Base-by-base conservation (phyloP, 2,888 invertebrate species). In the Fragum sueziense region DNA sequence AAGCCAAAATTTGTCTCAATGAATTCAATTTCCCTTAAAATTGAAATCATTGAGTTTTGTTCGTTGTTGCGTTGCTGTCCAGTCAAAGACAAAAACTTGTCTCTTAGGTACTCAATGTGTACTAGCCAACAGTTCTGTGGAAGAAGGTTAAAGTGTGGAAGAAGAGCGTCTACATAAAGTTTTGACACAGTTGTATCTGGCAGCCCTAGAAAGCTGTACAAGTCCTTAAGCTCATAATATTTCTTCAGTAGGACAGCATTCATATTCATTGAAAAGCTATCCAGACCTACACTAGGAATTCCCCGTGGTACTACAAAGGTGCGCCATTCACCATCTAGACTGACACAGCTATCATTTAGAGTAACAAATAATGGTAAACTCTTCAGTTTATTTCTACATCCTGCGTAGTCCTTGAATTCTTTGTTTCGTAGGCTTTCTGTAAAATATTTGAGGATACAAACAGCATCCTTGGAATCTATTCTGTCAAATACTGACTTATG, bases 341-440 rank as follows among this genome's bases (percentile, higher is more conserved):
- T 29, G 22, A 59, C 59, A 27, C 22, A 20, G 0, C 33, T 29
- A 0, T 47, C 29, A 22, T 59, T 54, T 29, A 33, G 27, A 22
- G 71, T 71, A 4, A 29, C 31, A 41, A 37, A 71, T 14, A 71
- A 41, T 2, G 59, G 59, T n/a, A 71, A 41, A 14, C 27, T 27
- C 29, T 6, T 59, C 7, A 71, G 20, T n/a, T 59, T 41, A 59
- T 59, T 17, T 33, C 20, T 59, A 47, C 47, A 37, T 17, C 6
- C n/a, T 3, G 14, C 11, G 25, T 52, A 33, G 1, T 59, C 1
- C 41, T 34, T 34, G 6, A 41, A n/a, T 1, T 41, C 20, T 22
- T n/a, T 3, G 27, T 41, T 57, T 1, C 25, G n/a, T n/a, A 71
- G 17, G 41, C 27, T 34, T 34, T 61, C 33, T 22, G 25, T 9